Evolutionary conservation across 2,888 invertebrate genomes (phyloP).

Genomic region (Cheilosia pagana): DNA sequence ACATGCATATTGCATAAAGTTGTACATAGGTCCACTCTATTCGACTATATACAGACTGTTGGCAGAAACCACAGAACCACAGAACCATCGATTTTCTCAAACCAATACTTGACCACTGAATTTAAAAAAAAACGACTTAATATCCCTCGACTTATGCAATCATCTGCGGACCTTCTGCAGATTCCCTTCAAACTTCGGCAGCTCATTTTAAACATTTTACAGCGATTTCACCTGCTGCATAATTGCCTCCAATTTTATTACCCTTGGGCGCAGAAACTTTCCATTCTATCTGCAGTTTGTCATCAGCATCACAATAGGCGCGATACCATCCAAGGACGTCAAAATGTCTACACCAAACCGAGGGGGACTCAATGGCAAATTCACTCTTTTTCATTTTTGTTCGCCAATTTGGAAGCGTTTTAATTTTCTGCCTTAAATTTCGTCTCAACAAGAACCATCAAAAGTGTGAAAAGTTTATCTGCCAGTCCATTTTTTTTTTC

Average conservation of each 20-base stretch:
- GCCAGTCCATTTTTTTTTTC: background rate
- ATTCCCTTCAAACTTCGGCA: background rate
- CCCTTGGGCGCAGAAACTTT: constrained; percentile 43
- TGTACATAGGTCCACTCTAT: too few species aligned
- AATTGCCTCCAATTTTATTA: constrained; percentile 55
- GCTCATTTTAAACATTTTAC: constrained; percentile 50
- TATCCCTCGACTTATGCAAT: background rate
- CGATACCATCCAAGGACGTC: background rate
- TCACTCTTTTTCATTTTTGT: constrained; percentile 6
- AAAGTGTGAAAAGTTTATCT: constrained; percentile 1
- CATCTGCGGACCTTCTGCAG: background rate
- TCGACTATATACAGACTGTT: too few species aligned
- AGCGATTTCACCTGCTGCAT: constrained; percentile 53
- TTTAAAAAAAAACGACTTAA: background rate
- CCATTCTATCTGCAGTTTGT: constrained; percentile 8
- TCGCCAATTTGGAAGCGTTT: constrained; percentile 22
- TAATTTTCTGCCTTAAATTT: constrained; percentile 33
- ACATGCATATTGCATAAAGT: too few species aligned
- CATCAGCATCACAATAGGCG: background rate
- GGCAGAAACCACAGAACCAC: too few species aligned
- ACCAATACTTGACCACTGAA: too few species aligned
- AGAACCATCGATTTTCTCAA: too few species aligned
- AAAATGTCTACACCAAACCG: constrained; percentile 25
- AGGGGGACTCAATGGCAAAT: constrained; percentile 13
- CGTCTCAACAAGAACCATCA: background rate